phyloP scores from a whole-genome alignment of 1,140 invertebrate genomes.

The Drosophila oshimai region DNA sequence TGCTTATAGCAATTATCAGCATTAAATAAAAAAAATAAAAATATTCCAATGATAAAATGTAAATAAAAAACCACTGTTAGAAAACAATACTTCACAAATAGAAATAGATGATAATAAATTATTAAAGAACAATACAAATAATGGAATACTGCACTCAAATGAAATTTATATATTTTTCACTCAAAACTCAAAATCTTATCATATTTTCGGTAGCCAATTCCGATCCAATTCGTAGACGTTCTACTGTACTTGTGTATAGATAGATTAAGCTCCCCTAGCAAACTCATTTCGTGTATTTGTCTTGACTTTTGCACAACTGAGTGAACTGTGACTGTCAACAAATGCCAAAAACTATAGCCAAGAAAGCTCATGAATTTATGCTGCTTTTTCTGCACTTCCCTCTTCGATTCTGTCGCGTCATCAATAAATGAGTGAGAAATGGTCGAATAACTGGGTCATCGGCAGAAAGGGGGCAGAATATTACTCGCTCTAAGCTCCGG shows the following conservation, averaged over 20 bases:
- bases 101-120: too few species aligned
- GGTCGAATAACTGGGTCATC: slow-evolving; percentile 50
- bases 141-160: too few species aligned
- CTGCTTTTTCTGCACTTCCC: background rate
- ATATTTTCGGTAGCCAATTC: too few species aligned
- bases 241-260: background rate
- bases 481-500: slow-evolving; percentile 18
- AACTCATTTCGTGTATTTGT: slow-evolving; percentile 28
- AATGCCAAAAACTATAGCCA: slow-evolving; percentile 40
- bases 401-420: slow-evolving; percentile 41
- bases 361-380: slow-evolving; percentile 45
- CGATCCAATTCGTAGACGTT: too few species aligned
- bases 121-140: too few species aligned
- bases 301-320: slow-evolving; percentile 58
- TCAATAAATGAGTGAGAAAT: slow-evolving; percentile 58
- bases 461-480: background rate
- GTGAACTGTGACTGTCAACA: slow-evolving; percentile 66
- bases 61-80: too few species aligned
- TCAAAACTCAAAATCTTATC: too few species aligned
- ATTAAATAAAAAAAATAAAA: too few species aligned
- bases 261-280: background rate
- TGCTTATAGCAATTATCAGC: too few species aligned
- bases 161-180: too few species aligned
- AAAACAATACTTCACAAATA: too few species aligned
- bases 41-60: too few species aligned